Percentiles rank a stretch among this genome's conserved stretches.
Evolutionary conservation across 1,140 invertebrate genomes (phyloP).

Genomic region (Nephila pilipes): DNA sequence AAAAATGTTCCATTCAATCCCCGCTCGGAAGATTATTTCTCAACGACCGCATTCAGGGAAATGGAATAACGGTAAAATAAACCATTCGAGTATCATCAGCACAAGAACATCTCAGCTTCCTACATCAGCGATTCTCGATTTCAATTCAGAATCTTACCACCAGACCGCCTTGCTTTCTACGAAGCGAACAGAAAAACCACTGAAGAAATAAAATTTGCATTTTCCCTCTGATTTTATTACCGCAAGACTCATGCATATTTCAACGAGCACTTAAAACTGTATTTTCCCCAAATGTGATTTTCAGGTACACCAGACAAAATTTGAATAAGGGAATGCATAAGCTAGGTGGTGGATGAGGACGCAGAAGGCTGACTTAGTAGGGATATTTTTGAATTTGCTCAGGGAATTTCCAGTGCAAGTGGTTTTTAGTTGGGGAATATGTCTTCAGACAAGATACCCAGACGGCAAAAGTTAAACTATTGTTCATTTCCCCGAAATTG

Average conservation of each 20-base stretch:
- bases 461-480: too few species aligned
- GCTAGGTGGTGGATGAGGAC: background rate
- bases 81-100: slow-evolving; percentile 30
- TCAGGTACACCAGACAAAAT: slow-evolving; percentile 35
- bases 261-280: slow-evolving; percentile 51
- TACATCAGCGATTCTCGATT: slow-evolving; percentile 39
- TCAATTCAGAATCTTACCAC: slow-evolving; percentile 13
- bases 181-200: background rate
- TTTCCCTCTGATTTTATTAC: slow-evolving; percentile 55
- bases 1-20: background rate
- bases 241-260: slow-evolving; percentile 48
- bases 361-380: background rate
- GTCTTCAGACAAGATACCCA: background rate
- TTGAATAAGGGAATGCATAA: slow-evolving; percentile 40
- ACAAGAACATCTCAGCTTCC: slow-evolving; percentile 9
- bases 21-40: slow-evolving; percentile 24
- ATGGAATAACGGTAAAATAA: slow-evolving; percentile 46
- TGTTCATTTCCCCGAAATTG: too few species aligned
- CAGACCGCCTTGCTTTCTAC: background rate
- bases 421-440: background rate
- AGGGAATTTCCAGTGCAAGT: background rate
- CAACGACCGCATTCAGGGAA: slow-evolving; percentile 14
- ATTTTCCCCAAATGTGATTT: slow-evolving; percentile 45
- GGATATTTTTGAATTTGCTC: background rate
- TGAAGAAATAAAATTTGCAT: slow-evolving; percentile 27